Percentiles rank a stretch among this genome's conserved stretches.
phyloP scores from a whole-genome alignment of 1,140 invertebrate genomes.

The Maniola jurtina region DNA sequence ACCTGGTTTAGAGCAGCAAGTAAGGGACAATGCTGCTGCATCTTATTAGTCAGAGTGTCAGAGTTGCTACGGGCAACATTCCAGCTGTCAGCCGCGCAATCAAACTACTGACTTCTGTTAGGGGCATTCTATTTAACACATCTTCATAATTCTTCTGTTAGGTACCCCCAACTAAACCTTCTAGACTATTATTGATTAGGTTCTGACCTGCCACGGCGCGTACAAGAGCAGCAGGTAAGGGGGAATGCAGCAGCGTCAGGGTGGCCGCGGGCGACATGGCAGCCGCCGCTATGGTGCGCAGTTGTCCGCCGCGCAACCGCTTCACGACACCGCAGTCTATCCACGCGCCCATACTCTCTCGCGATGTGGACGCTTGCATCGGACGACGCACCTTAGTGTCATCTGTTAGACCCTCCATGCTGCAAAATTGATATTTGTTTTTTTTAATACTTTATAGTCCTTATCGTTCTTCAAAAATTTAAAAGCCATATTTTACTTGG shows the following conservation, averaged over 20 bases:
- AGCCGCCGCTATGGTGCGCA: slow-evolving; percentile 86
- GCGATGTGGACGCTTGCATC: not conserved
- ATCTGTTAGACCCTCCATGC: slow-evolving; percentile 82
- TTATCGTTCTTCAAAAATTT: not conserved
- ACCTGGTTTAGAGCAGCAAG: no score
- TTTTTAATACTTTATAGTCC: not conserved
- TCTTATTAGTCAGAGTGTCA: no score
- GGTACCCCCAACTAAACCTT: no score
- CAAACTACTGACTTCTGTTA: no score
- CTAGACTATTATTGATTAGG: no score
- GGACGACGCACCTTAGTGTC: slow-evolving; percentile 81
- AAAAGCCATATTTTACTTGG: no score
- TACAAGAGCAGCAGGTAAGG: slow-evolving; percentile 80
- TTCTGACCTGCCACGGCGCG: slow-evolving; percentile 52
- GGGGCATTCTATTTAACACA: no score
- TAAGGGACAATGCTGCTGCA: no score
- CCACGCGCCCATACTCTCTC: slow-evolving; percentile 27
- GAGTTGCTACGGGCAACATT: no score
- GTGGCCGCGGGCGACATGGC: slow-evolving; percentile 88
- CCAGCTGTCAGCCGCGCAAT: no score
- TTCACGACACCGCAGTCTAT: slow-evolving; percentile 60
- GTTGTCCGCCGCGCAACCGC: slow-evolving; percentile 80
- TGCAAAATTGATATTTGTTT: not conserved
- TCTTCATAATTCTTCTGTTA: no score
- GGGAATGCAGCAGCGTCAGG: slow-evolving; percentile 86